phyloP scores from a whole-genome alignment of 2,797 vertebrate genomes.

The Mionectes olivaceus region DNA sequence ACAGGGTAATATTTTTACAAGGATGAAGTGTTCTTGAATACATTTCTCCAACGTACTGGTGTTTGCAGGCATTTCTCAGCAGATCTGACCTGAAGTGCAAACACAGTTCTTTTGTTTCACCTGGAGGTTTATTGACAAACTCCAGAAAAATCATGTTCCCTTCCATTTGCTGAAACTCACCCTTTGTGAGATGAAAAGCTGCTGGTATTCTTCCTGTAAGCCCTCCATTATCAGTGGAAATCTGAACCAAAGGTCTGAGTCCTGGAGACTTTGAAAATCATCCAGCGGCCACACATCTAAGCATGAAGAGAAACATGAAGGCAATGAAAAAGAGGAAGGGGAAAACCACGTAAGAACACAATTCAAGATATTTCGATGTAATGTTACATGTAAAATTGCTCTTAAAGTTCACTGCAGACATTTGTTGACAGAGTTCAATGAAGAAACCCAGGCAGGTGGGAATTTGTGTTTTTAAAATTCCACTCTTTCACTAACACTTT shows the following conservation, averaged over 20 bases:
- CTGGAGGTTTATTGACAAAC: constrained; percentile 45
- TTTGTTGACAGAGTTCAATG: background rate
- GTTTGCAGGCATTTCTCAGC: constrained; percentile 1
- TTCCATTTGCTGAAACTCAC: background rate
- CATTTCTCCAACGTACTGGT: background rate
- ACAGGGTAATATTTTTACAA: constrained; percentile 40
- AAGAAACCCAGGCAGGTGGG: background rate
- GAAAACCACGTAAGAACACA: background rate
- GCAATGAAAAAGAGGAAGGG: background rate
- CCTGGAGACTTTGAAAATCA: background rate
- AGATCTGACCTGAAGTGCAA: constrained; percentile 22
- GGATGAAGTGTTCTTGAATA: constrained; percentile 24
- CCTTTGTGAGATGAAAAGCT: background rate
- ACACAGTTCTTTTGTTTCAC: constrained; percentile 40
- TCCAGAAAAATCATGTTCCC: constrained; percentile 42
- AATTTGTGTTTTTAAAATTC: background rate
- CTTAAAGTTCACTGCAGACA: background rate
- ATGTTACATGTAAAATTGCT: background rate
- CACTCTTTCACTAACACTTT: background rate
- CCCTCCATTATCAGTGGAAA: background rate
- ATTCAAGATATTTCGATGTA: background rate
- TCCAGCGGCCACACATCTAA: background rate
- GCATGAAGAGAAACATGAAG: background rate
- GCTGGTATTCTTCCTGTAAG: background rate
- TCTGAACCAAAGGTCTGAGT: background rate